Evolutionary conservation across 64 coral and sea anemone species (phyloP).

Genomic region (Cladopsammia gracilis): DNA sequence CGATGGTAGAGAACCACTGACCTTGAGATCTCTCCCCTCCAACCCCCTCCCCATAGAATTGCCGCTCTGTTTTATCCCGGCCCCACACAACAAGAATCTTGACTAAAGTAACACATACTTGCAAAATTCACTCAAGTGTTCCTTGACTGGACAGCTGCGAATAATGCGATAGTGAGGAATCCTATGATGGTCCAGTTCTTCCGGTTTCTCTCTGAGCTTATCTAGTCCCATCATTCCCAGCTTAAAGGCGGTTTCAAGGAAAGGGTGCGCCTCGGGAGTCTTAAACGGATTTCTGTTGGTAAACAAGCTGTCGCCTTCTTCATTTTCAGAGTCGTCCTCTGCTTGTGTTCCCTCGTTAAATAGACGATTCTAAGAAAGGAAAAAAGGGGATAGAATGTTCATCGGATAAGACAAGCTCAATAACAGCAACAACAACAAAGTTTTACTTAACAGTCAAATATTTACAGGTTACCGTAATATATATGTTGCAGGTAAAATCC

Average conservation of each 20-base stretch:
- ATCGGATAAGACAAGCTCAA: not conserved
- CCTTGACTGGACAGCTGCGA: conserved; percentile 13
- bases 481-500: too few species aligned
- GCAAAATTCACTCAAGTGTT: conserved; percentile 31
- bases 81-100: not conserved
- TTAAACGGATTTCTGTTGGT: conserved; percentile 38
- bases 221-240: conserved; percentile 55
- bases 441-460: too few species aligned
- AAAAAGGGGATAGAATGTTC: not conserved
- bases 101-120: not conserved
- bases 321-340: conserved; percentile 47
- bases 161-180: not conserved
- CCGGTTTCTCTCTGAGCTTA: not conserved
- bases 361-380: conserved; percentile 30
- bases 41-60: too few species aligned
- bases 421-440: too few species aligned
- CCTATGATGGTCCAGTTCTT: not conserved
- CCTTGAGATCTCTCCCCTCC: too few species aligned
- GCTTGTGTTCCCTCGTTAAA: conserved; percentile 11
- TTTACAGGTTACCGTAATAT: too few species aligned
- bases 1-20: too few species aligned
- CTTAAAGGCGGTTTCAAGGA: conserved; percentile 37
- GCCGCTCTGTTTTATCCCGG: too few species aligned
- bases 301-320: not conserved
- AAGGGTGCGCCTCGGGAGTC: conserved; percentile 33